These are phyloP conservation scores for Siniperca chuatsi DNA, from an alignment of 2,113 vertebrate species.

Conservation along the genomic window DNA sequence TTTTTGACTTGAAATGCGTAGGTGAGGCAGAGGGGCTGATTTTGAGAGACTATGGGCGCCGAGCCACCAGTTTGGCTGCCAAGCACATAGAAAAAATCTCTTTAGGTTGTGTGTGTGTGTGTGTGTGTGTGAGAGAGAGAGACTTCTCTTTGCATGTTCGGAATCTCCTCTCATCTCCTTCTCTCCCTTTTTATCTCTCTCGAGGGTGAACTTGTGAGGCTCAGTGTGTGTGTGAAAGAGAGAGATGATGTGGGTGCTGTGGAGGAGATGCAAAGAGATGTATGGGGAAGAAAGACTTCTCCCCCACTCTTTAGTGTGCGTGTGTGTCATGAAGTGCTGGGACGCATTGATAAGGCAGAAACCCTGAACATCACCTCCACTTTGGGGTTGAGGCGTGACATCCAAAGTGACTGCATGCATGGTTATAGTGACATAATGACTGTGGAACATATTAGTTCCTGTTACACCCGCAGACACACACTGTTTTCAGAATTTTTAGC, in stretches of 20 bases:
- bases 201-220: conserved; percentile 54
- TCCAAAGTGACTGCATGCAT: conserved; percentile 49
- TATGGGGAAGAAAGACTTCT: conserved; percentile 22
- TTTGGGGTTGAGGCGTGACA: conserved; percentile 61
- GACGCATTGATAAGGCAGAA: conserved; percentile 57
- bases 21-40: conserved; percentile 73
- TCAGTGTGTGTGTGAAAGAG: conserved; percentile 24
- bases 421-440: conserved; percentile 39
- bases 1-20: conserved; percentile 79
- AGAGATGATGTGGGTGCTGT: conserved; percentile 36
- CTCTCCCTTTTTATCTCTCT: conserved; percentile 59
- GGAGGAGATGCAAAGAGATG: conserved; percentile 52
- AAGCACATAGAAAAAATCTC: conserved; percentile 51
- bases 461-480: conserved; percentile 5
- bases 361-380: conserved; percentile 62
- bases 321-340: conserved; percentile 54
- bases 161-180: conserved; percentile 53
- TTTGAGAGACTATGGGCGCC: conserved; percentile 63
- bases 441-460: conserved; percentile 35
- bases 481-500: conserved; percentile 36
- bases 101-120: conserved; percentile 23
- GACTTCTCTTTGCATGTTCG: conserved; percentile 41
- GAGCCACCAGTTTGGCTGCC: conserved; percentile 67
- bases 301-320: conserved; percentile 22
- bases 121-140: conserved; percentile 31